Base-by-base conservation (phyloP, 2,113 vertebrate genomes). In the Fulica atra region DNA sequence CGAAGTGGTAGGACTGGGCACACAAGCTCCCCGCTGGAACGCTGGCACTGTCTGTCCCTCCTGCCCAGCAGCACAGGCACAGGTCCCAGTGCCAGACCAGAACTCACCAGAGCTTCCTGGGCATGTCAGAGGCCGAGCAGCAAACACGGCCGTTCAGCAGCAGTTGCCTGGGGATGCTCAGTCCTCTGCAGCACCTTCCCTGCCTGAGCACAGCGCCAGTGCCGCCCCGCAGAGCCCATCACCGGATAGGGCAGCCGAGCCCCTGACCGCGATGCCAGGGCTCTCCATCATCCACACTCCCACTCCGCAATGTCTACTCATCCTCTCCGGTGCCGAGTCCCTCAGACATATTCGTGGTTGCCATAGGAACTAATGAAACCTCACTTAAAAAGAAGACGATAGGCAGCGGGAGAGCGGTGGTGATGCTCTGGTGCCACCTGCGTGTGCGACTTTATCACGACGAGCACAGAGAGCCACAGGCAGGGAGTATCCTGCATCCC, bases 291-390 rank as follows among this genome's bases (percentile, higher is more conserved):
- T 54, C 63, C 4, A 16, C 35, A 33, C 78, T 93, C 84, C 90
- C 95, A 53, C 94, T 92, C 96, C 1, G 17, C 86, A 59, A 59
- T 2, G 36, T 71, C 94, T 23, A 4, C 90, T 88, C 76, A 28
- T 33, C 50, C 97, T 91, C 97, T 60, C 26, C 80, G 24, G 95
- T 73, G 95, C 93, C 38, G 74, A 94, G 95, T 97, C 93, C 95
- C 96, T 93, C 96, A 97, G 97, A 90, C 95, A 94, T 93, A 92
- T 77, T 88, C 90, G 5, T 61, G 86, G 98, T 98, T 98, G 90
- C 97, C 98, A 98, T 98, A 95, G 98, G 97, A 98, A 98, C 98
- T 51, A 69, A 81, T 57, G 94, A 95, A 97, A 98, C 96, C 95
- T 96, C 81, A 96, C 94, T 95, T 88, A 70, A 36, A 50, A 84